Base-by-base conservation (phyloP, 2,888 invertebrate species). In the Drosophila peninsularis region DNA sequence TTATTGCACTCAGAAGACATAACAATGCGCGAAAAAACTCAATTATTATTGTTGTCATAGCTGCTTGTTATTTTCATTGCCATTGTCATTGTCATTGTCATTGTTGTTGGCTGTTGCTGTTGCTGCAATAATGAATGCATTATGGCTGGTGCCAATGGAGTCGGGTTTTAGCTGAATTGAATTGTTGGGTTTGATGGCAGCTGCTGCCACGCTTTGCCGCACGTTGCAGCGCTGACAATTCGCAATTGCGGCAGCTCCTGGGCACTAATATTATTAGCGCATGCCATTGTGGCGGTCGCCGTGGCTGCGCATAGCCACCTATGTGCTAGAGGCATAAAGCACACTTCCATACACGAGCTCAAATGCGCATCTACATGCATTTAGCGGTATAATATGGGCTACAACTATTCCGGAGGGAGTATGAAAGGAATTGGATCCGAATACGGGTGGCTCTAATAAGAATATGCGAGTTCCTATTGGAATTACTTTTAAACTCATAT, bases 1-100 rank as follows among this genome's bases (percentile, higher is more conserved):
- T 67, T 56, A 49, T 65, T 71, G 19, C 49, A 54, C 54, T 57
- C 17, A 7, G n/a, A 24, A 58, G 24, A 24, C 37, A 1, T 42
- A 34, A 57, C 44, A 50, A 19, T 24, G 34, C 17, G 36, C 27
- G 17, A 49, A 32, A 49, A 49, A 50, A 37, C 45, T 39, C 50
- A 53, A 41, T 57, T 49, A 37, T 36, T 39, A 37, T 62, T 55
- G n/a, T 45, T 50, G 27, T 14, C 27, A 13, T 52, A 50, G 49
- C 10, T 57, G 56, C 41, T 39, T 62, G 21, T 32, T 30, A 10
- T 61, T 45, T 39, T 5, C 47, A 50, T 52, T 47, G 37, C 36
- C 50, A 37, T 37, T 61, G 34, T 5, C 5, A 13, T 19, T 21
- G 49, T 10, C 17, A 21, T 32, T 41, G n/a, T 24, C n/a, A 27